phyloP scores from a whole-genome alignment of 2,888 invertebrate species.

The Lycaena phlaeas region DNA sequence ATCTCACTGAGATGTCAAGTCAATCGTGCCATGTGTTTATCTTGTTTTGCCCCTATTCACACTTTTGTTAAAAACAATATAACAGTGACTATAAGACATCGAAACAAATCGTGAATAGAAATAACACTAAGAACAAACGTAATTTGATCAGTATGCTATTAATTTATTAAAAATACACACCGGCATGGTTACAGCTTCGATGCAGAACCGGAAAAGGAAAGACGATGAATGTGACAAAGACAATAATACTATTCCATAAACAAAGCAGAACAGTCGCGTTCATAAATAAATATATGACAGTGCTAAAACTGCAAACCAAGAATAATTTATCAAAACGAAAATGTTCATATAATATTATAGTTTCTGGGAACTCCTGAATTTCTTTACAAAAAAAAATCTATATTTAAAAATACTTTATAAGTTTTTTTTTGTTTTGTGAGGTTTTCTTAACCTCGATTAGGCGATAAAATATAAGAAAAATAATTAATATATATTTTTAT shows the following conservation, averaged over 20 bases:
- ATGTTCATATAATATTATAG: too few relatives aligned
- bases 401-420: too few relatives aligned
- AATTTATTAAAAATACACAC: slow-evolving; percentile 59
- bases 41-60: slow-evolving; percentile 30
- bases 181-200: slow-evolving; percentile 73
- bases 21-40: slow-evolving; percentile 67
- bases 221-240: slow-evolving; percentile 41
- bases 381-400: too few relatives aligned
- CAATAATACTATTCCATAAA: slow-evolving; percentile 26
- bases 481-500: too few relatives aligned
- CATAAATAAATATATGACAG: slow-evolving; percentile 3
- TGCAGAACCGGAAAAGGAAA: slow-evolving; percentile 74
- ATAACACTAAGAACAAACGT: slow-evolving; percentile 32
- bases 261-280: slow-evolving; percentile 14
- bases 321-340: too few relatives aligned
- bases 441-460: too few relatives aligned
- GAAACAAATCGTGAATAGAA: slow-evolving; percentile 20
- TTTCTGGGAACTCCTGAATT: too few relatives aligned
- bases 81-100: slow-evolving; percentile 11
- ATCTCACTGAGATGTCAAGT: slow-evolving; percentile 29
- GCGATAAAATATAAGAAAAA: too few relatives aligned
- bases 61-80: slow-evolving; percentile 7
- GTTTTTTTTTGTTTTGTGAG: too few relatives aligned
- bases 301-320: too few relatives aligned
- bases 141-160: slow-evolving; percentile 25